Percentiles rank a stretch among this genome's conserved stretches.
These are phyloP conservation scores for Drosophila saltans DNA, from an alignment of 1,140 invertebrate genomes.

Conservation along the genomic window DNA sequence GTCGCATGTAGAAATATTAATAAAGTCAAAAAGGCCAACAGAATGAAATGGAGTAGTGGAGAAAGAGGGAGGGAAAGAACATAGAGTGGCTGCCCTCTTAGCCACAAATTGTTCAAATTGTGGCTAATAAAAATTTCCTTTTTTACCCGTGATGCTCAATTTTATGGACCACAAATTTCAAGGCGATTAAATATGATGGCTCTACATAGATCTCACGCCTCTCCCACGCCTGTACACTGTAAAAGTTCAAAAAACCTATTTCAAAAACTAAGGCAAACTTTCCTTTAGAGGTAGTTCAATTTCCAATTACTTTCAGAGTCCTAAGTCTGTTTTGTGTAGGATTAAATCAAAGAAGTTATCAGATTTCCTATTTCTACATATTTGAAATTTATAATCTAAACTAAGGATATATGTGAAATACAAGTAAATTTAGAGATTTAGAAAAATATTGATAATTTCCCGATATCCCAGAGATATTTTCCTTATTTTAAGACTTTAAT, in stretches of 20 bases:
- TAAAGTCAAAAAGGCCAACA: slow-evolving; percentile 43
- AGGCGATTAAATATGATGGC: slow-evolving; percentile 78
- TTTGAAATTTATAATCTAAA: too few relatives aligned
- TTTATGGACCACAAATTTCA: slow-evolving; percentile 79
- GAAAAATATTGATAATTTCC: too few relatives aligned
- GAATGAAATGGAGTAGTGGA: not conserved
- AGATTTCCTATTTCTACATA: too few relatives aligned
- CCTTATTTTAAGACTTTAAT: too few relatives aligned
- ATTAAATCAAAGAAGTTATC: too few relatives aligned
- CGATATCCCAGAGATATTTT: too few relatives aligned
- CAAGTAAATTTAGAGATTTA: too few relatives aligned
- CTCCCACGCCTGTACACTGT: not conserved
- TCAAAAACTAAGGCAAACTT: too few relatives aligned
- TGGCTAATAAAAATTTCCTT: slow-evolving; percentile 76
- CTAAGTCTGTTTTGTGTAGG: too few relatives aligned
- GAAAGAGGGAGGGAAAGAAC: not conserved
- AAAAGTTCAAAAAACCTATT: not conserved
- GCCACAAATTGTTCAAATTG: slow-evolving; percentile 80
- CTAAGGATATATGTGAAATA: too few relatives aligned
- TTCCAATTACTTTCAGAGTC: too few relatives aligned
- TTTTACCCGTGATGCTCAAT: slow-evolving; percentile 52
- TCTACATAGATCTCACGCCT: slow-evolving; percentile 65
- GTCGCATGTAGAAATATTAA: slow-evolving; percentile 73
- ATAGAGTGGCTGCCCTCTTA: slow-evolving; percentile 5
- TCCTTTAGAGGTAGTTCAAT: too few relatives aligned